Percentiles rank a stretch among this genome's conserved stretches.
These are phyloP conservation scores for Azemiops feae DNA, from an alignment of 2,113 vertebrate genomes.

Conservation along the genomic window DNA sequence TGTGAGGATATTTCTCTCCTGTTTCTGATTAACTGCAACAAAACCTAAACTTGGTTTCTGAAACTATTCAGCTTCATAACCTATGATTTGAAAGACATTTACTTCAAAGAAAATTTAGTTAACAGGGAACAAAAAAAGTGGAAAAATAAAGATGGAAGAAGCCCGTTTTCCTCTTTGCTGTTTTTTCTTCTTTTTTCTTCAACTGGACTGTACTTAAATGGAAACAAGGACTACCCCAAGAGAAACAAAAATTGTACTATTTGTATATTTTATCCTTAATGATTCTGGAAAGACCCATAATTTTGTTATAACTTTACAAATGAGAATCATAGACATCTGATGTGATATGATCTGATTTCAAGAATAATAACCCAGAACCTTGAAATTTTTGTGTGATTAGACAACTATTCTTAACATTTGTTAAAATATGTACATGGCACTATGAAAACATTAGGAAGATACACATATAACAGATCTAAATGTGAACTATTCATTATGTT, in stretches of 20 bases:
- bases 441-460: neutral
- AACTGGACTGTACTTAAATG: neutral
- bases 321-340: neutral
- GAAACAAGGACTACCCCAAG: neutral
- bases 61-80: neutral
- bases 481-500: conserved; percentile 9
- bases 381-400: neutral
- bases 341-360: neutral
- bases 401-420: neutral
- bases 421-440: neutral
- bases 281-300: neutral
- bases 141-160: neutral
- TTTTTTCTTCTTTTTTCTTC: neutral
- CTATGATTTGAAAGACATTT: neutral
- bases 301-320: neutral
- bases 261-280: neutral
- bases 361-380: neutral
- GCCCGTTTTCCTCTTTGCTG: neutral
- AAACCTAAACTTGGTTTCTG: neutral
- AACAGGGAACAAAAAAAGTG: neutral
- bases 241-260: neutral
- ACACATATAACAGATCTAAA: neutral
- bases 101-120: neutral
- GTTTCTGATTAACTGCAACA: neutral
- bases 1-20: neutral